These are phyloP conservation scores for Watsonalla binaria DNA, from an alignment of 2,888 invertebrate genomes.

Conservation along the genomic window DNA sequence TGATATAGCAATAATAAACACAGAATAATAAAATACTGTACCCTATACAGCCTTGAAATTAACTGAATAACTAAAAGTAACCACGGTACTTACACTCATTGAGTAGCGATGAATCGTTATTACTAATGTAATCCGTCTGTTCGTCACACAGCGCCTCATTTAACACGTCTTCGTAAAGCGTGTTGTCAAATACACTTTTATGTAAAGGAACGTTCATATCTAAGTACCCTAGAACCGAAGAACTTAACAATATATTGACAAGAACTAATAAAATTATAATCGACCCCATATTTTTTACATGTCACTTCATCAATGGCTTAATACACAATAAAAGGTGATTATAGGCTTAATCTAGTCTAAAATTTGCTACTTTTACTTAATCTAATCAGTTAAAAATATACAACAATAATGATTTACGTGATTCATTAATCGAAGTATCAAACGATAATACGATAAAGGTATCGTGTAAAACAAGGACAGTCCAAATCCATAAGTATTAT, in stretches of 20 bases:
- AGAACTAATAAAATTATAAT: slow-evolving; percentile 2
- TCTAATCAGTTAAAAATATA: too few species aligned
- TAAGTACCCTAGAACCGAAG: slow-evolving; percentile 14
- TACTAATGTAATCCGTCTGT: slow-evolving; percentile 40
- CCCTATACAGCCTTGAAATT: too few species aligned
- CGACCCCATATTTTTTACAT: neutral
- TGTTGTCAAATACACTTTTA: slow-evolving; percentile 40
- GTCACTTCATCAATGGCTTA: neutral
- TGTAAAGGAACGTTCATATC: slow-evolving; percentile 22
- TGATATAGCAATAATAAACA: too few species aligned
- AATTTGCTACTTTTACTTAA: too few species aligned
- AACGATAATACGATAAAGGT: too few species aligned
- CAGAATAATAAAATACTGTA: too few species aligned
- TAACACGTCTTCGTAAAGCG: slow-evolving; percentile 47
- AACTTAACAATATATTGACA: slow-evolving; percentile 8
- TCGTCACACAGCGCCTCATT: slow-evolving; percentile 44
- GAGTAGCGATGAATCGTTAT: slow-evolving; percentile 29
- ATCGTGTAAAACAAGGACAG: too few species aligned
- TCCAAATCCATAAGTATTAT: too few species aligned
- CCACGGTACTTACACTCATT: slow-evolving; percentile 44
- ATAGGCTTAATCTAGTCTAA: too few species aligned
- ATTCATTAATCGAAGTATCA: too few species aligned
- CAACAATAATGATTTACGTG: too few species aligned
- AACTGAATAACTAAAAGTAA: neutral
- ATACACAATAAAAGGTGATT: slow-evolving; percentile 1